phyloP scores from a whole-genome alignment of 2,113 vertebrate genomes.

The Illadopsis cleaveri region DNA sequence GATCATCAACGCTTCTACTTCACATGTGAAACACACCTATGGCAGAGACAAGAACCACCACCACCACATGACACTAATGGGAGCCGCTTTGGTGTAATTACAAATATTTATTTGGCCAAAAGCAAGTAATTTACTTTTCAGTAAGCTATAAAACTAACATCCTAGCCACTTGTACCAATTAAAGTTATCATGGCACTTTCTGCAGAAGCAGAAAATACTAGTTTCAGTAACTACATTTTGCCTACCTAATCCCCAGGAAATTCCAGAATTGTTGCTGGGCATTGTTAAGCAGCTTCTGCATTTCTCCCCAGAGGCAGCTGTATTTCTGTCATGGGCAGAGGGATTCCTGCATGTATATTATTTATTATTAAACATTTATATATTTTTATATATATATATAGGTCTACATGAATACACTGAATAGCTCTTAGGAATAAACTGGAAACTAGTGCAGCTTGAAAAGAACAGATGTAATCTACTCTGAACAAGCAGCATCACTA shows the following conservation, averaged over 20 bases:
- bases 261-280: slow-evolving; percentile 67
- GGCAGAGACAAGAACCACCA: slow-evolving; percentile 59
- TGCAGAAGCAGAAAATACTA: slow-evolving; percentile 67
- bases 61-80: slow-evolving; percentile 30
- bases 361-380: slow-evolving; percentile 52
- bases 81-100: slow-evolving; percentile 21
- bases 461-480: slow-evolving; percentile 33
- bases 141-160: slow-evolving; percentile 38
- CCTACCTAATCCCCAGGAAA: slow-evolving; percentile 69
- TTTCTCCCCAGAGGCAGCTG: slow-evolving; percentile 67
- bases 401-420: slow-evolving; percentile 31
- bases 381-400: not conserved
- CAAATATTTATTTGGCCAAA: slow-evolving; percentile 27
- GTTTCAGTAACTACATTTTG: slow-evolving; percentile 58
- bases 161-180: slow-evolving; percentile 36
- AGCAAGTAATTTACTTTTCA: slow-evolving; percentile 47
- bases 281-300: slow-evolving; percentile 69
- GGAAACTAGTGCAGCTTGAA: slow-evolving; percentile 23
- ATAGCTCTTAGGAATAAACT: slow-evolving; percentile 35
- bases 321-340: slow-evolving; percentile 71
- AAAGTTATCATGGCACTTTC: slow-evolving; percentile 38
- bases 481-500: slow-evolving; percentile 24
- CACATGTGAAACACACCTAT: slow-evolving; percentile 47
- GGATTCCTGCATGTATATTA: slow-evolving; percentile 61
- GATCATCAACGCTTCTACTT: slow-evolving; percentile 52